Evolutionary conservation across 2,888 invertebrate genomes (phyloP).

Genomic region (Penaeus monodon): DNA sequence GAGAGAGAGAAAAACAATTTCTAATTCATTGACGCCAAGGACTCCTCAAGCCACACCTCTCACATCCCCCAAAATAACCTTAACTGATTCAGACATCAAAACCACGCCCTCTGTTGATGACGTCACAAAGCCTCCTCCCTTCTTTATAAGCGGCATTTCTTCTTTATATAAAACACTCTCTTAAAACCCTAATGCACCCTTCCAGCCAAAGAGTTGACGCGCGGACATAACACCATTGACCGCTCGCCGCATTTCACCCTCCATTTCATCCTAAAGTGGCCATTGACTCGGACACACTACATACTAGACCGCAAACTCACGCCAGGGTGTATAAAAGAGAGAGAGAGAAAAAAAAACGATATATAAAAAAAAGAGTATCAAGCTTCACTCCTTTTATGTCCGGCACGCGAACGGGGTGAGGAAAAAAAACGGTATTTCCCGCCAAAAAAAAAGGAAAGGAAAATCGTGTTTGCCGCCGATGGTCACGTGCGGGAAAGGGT

Average conservation of each 20-base stretch:
- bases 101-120: too few species aligned
- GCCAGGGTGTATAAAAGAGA: conserved; percentile 4
- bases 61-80: too few species aligned
- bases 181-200: too few species aligned
- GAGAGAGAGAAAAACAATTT: background rate
- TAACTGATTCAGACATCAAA: too few species aligned
- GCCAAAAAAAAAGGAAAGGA: background rate
- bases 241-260: conserved; percentile 18
- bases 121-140: too few species aligned
- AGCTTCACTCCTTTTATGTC: conserved; percentile 36
- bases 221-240: too few species aligned
- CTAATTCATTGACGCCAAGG: background rate
- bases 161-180: too few species aligned
- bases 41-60: too few species aligned
- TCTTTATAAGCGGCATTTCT: too few species aligned
- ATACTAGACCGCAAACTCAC: conserved; percentile 30
- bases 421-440: conserved; percentile 10
- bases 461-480: background rate
- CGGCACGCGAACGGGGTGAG: conserved; percentile 36
- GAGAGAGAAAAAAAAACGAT: background rate
- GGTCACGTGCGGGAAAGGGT: conserved; percentile 11
- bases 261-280: conserved; percentile 36
- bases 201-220: too few species aligned
- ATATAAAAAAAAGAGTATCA: conserved; percentile 35
- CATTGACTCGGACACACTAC: conserved; percentile 27